Evolutionary conservation across 1,140 invertebrate genomes (phyloP), one percentile per base, ranked within the genome.

Genomic region (Mya arenaria): DNA sequence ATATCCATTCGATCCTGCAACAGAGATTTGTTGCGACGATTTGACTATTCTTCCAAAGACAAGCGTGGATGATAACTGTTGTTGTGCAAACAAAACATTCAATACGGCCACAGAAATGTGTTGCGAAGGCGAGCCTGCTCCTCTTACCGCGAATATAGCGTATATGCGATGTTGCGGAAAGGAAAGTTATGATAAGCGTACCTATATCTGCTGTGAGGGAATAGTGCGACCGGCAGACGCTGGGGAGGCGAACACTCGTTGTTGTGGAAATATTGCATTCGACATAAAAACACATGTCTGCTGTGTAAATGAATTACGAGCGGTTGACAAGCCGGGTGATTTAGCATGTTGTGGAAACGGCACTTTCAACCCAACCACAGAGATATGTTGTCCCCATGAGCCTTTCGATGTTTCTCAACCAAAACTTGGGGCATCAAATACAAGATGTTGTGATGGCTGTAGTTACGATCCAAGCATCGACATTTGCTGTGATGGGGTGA

Each of bases 341-440:
- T n/a, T 36, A 19, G 55, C 44, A 52, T 73, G 69, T 73, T 73
- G 69, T 58, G 69, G 69, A 30, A 73, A 73, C 10, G 52, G n/a
- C 36, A 73, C 69, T 19, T 56, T 34, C 28, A 73, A 73, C 48
- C 48, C 69, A 10, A 32, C 25, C 1, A 72, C 44, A 5, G 36
- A 72, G 56, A 44, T 73, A 56, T 73, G 69, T 30, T 73, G 48
- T 73, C 48, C 55, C 0, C 19, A 4, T 8, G 39, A 69, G 41
- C 65, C 65, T 15, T 13, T 41, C 41, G 69, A 58, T 56, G 52
- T 34, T 17, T 32, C 32, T 23, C 69, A 73, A 58, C 52, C 55
- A n/a, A 23, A n/a, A 13, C 25, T 30, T 25, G 28, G 19, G 17
- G 4, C 10, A 15, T 56, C 30, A 19, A 32, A 52, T 17, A 73